A percentile compares a stretch with the other conserved stretches of the same genome.
Evolutionary conservation across 1,140 invertebrate species (phyloP).

Genomic region (Eupeodes corollae): DNA sequence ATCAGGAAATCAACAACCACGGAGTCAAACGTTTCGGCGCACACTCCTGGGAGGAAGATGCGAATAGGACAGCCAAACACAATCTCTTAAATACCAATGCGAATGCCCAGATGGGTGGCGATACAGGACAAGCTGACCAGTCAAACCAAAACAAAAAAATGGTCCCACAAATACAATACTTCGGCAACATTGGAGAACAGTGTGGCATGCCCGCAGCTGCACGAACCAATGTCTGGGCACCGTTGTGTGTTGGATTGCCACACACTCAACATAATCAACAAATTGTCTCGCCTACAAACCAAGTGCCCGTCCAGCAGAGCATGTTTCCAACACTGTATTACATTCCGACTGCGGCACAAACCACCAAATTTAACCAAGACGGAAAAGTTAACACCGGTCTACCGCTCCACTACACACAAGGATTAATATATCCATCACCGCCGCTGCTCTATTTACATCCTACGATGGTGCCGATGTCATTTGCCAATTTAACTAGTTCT

Average conservation of each 20-base stretch:
- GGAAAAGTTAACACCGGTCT: slow-evolving; percentile 19
- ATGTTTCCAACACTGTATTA: slow-evolving; percentile 44
- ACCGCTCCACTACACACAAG: slow-evolving; percentile 42
- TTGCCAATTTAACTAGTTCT: slow-evolving; percentile 19
- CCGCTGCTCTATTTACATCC: slow-evolving; percentile 33
- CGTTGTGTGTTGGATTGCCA: slow-evolving; percentile 44
- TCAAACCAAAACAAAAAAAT: neutral
- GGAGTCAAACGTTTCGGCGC: slow-evolving; percentile 46
- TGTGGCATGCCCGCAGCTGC: too few species aligned
- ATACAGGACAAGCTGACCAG: too few species aligned
- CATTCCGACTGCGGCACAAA: slow-evolving; percentile 37
- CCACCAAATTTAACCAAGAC: slow-evolving; percentile 14
- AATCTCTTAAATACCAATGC: slow-evolving; percentile 23
- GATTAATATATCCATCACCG: slow-evolving; percentile 42
- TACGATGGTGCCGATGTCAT: slow-evolving; percentile 26
- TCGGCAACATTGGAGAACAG: neutral
- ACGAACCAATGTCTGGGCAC: slow-evolving; percentile 46
- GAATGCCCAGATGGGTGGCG: too few species aligned
- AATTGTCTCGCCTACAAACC: slow-evolving; percentile 22
- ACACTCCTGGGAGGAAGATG: slow-evolving; percentile 45
- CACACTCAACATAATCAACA: slow-evolving; percentile 30
- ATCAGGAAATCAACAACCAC: slow-evolving; percentile 32
- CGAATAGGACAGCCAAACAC: slow-evolving; percentile 43
- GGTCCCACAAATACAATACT: neutral
- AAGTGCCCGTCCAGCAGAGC: slow-evolving; percentile 20